These are phyloP conservation scores for Sericinus montela DNA, from an alignment of 2,888 invertebrate genomes.

Conservation along the genomic window DNA sequence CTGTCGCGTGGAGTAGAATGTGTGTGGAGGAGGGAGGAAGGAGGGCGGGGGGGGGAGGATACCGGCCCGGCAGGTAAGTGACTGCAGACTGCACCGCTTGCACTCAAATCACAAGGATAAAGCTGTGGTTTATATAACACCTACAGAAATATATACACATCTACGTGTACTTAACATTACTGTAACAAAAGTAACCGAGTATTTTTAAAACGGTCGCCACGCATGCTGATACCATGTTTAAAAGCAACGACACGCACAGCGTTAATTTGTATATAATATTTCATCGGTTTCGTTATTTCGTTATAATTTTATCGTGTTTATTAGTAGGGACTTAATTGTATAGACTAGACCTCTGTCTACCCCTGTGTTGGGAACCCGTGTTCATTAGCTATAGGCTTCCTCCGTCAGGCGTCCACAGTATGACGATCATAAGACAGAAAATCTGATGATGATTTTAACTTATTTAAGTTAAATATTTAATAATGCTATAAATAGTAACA, in stretches of 20 bases:
- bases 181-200: constrained; percentile 5
- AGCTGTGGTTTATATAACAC: constrained; percentile 6
- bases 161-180: background rate
- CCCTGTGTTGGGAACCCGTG: too few relatives aligned
- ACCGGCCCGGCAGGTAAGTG: constrained; percentile 36
- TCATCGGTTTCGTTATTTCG: too few relatives aligned
- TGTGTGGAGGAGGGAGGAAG: constrained; percentile 18
- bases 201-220: background rate
- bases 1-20: constrained; percentile 9
- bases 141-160: constrained; percentile 4
- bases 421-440: too few relatives aligned
- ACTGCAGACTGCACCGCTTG: constrained; percentile 21
- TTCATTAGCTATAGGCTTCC: too few relatives aligned
- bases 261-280: constrained; percentile 3
- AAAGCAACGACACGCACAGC: background rate
- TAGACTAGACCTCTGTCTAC: too few relatives aligned
- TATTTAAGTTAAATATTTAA: too few relatives aligned
- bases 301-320: too few relatives aligned
- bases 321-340: too few relatives aligned
- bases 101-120: constrained; percentile 17
- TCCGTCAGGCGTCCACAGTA: too few relatives aligned
- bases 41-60: constrained; percentile 21
- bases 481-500: too few relatives aligned
- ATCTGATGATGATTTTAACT: too few relatives aligned
- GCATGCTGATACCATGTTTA: background rate